Percentiles rank a stretch among this genome's conserved stretches.
phyloP scores from a whole-genome alignment of 1,140 invertebrate species.

The Hypothenemus hampei region DNA sequence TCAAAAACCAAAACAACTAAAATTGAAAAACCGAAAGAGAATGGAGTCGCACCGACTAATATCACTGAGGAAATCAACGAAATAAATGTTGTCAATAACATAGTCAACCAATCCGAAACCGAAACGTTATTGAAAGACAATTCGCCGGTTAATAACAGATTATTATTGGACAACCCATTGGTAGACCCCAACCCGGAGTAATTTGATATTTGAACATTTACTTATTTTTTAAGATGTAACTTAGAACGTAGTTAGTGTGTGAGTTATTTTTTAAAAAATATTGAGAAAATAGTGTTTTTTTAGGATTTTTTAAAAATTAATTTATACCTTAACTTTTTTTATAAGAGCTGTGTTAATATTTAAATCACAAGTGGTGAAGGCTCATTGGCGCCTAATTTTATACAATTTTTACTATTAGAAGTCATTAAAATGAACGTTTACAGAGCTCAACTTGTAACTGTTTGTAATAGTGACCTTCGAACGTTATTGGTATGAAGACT shows the following conservation, averaged over 20 bases:
- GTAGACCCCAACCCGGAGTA: conserved; percentile 20
- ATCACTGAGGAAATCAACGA: conserved; percentile 34
- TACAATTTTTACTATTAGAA: neutral
- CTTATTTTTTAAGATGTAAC: neutral
- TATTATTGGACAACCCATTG: conserved; percentile 26
- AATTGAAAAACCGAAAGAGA: conserved; percentile 38
- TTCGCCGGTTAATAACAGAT: conserved; percentile 40
- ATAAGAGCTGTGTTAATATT: conserved; percentile 39
- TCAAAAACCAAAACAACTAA: conserved; percentile 35
- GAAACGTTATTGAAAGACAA: conserved; percentile 39
- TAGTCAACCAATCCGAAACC: conserved; percentile 17
- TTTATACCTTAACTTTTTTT: conserved; percentile 28
- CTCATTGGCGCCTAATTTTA: neutral
- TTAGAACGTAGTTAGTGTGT: conserved; percentile 31
- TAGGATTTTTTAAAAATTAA: conserved; percentile 22
- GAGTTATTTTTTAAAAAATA: conserved; percentile 31
- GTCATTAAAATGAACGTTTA: neutral
- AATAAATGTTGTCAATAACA: conserved; percentile 33
- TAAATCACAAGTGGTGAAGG: conserved; percentile 9
- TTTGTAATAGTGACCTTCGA: neutral
- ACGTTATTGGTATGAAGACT: neutral
- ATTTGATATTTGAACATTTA: neutral
- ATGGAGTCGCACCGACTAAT: conserved; percentile 30
- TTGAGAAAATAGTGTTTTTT: conserved; percentile 30
- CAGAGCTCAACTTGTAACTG: neutral